Conservation (phyloP, 2,113 vertebrate genomes). For the Vireo altiloquus region DNA sequence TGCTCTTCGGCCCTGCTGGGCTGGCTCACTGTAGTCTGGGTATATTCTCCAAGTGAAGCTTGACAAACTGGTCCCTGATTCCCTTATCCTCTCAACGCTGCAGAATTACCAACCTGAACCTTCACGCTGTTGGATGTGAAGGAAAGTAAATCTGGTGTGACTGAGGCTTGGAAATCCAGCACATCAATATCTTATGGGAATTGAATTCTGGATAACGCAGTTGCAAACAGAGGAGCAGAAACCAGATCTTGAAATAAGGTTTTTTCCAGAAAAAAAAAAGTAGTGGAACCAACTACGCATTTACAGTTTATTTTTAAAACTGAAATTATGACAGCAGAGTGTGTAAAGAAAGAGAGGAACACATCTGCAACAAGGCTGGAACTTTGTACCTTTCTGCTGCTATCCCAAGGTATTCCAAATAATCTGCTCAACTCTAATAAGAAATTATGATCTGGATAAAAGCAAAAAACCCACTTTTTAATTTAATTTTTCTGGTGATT, state of each 20-base stretch:
- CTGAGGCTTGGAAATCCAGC: neutral
- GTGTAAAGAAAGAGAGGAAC: neutral
- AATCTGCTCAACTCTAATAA: neutral
- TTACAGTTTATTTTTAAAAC: conserved; percentile 3
- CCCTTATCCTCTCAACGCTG: neutral
- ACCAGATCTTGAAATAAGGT: neutral
- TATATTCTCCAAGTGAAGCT: conserved; percentile 45
- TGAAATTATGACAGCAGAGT: neutral
- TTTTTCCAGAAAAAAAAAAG: neutral
- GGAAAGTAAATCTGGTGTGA: conserved; percentile 45
- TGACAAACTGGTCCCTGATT: neutral
- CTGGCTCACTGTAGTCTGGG: neutral
- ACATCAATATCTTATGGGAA: neutral
- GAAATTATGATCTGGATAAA: neutral
- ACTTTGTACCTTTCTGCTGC: neutral
- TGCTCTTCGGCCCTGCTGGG: neutral
- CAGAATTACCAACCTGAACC: neutral
- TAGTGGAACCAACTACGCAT: neutral
- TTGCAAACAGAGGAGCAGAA: neutral
- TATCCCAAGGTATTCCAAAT: neutral
- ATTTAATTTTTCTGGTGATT: neutral
- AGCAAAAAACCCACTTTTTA: neutral
- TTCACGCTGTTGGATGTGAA: neutral
- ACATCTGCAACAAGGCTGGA: neutral
- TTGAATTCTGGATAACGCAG: neutral